phyloP scores from a whole-genome alignment of 2,888 invertebrate species.

The Coelopa pilipes region DNA sequence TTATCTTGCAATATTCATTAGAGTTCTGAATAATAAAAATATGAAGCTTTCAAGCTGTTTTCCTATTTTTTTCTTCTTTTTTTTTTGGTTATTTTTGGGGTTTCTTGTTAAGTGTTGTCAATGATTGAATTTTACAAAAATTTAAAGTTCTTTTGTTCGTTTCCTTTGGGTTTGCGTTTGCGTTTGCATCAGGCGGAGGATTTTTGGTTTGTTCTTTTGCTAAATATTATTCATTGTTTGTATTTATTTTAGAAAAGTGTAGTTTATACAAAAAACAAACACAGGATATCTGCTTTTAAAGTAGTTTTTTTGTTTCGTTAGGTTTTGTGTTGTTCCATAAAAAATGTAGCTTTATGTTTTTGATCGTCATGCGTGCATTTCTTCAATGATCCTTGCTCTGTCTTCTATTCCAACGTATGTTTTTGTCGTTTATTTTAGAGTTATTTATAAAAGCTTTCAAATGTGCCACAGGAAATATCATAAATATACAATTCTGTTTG shows the following conservation, averaged over 20 bases:
- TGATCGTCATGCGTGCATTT: constrained; percentile 38
- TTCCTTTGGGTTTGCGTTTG: no score
- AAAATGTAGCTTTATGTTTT: neutral
- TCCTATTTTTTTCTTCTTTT: neutral
- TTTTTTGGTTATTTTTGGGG: no score
- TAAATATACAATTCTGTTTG: constrained; percentile 1
- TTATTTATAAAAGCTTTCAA: constrained; percentile 28
- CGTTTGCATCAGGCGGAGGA: constrained; percentile 24
- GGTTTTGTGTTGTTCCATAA: neutral
- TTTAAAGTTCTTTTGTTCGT: neutral
- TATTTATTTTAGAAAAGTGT: constrained; percentile 12
- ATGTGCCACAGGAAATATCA: constrained; percentile 18
- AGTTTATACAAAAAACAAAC: constrained; percentile 21
- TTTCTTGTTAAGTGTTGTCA: neutral
- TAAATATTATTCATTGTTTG: constrained; percentile 6
- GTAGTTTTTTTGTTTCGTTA: neutral
- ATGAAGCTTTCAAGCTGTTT: neutral
- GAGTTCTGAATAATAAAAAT: neutral
- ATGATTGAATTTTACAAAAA: neutral
- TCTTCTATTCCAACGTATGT: neutral
- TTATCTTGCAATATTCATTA: neutral
- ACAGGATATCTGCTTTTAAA: neutral
- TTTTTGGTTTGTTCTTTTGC: neutral
- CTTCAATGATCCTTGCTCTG: neutral
- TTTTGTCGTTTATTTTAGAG: neutral